Evolutionary conservation across 2,113 vertebrate genomes (phyloP).

Genomic region (Gadus chalcogrammus): DNA sequence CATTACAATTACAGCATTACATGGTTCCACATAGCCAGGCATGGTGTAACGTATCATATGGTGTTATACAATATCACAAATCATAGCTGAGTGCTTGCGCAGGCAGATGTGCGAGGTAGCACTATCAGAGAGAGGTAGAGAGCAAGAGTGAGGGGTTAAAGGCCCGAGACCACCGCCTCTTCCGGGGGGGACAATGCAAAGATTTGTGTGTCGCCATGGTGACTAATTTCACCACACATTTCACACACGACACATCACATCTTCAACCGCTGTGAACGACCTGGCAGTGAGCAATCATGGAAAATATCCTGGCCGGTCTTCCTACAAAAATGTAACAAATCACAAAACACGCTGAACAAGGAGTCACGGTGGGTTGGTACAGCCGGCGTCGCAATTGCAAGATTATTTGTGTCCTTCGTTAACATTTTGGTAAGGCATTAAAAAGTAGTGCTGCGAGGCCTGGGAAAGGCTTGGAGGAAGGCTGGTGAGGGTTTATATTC

Average conservation of each 20-base stretch:
- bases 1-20: too few relatives aligned
- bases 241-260: neutral
- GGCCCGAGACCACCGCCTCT: slow-evolving; percentile 22
- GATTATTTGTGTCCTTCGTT: too few relatives aligned
- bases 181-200: slow-evolving; percentile 21
- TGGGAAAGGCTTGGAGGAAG: neutral
- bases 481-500: neutral
- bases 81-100: neutral
- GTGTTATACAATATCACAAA: too few relatives aligned
- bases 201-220: slow-evolving; percentile 43
- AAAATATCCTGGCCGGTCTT: too few relatives aligned
- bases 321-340: too few relatives aligned
- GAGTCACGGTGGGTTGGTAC: too few relatives aligned
- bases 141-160: slow-evolving; percentile 35
- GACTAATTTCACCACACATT: slow-evolving; percentile 39
- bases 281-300: slow-evolving; percentile 20
- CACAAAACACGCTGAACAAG: too few relatives aligned
- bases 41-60: too few relatives aligned
- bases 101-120: neutral
- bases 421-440: too few relatives aligned
- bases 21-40: too few relatives aligned
- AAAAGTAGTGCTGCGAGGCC: too few relatives aligned
- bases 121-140: slow-evolving; percentile 23
- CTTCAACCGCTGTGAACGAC: slow-evolving; percentile 6
- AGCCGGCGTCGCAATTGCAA: too few relatives aligned